Percentiles rank a stretch among this genome's conserved stretches.
phyloP scores from a whole-genome alignment of 2,888 invertebrate genomes.

The Gymnoscelis rufifasciata region DNA sequence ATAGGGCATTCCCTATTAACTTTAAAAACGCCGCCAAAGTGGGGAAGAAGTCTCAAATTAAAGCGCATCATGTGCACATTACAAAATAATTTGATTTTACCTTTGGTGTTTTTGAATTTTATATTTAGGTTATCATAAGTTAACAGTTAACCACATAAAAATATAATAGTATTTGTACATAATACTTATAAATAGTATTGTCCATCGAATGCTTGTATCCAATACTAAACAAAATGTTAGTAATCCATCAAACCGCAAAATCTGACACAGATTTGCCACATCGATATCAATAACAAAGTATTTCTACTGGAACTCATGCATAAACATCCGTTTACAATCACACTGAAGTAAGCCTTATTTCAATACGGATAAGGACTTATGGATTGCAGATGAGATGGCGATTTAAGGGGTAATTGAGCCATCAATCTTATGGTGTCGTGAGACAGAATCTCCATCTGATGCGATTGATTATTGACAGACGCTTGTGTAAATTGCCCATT shows the following conservation, averaged over 20 bases:
- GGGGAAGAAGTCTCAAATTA: too few species aligned
- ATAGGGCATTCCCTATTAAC: too few species aligned
- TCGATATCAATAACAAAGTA: conserved; percentile 41
- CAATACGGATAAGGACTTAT: conserved; percentile 20
- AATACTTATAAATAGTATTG: too few species aligned
- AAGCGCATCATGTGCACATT: too few species aligned
- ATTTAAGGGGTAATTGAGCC: conserved; percentile 44
- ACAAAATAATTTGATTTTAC: too few species aligned
- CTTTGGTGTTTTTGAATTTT: too few species aligned
- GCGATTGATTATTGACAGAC: conserved; percentile 37
- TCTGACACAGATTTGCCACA: conserved; percentile 38
- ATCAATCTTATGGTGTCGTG: conserved; percentile 46
- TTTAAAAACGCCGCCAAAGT: too few species aligned
- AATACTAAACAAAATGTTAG: conserved; percentile 16
- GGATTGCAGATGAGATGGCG: conserved; percentile 24
- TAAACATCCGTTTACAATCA: conserved; percentile 18
- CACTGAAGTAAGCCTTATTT: conserved; percentile 23
- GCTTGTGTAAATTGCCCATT: conserved; percentile 26
- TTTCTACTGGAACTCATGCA: conserved; percentile 29
- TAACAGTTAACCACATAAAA: too few species aligned
- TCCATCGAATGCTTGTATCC: not conserved
- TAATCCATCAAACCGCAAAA: conserved; percentile 30
- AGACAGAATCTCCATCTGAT: conserved; percentile 30
- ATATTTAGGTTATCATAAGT: too few species aligned
- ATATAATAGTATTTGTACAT: too few species aligned